Conservation (phyloP, 2,888 invertebrate species). For the Caenorhabditis sp. region DNA sequence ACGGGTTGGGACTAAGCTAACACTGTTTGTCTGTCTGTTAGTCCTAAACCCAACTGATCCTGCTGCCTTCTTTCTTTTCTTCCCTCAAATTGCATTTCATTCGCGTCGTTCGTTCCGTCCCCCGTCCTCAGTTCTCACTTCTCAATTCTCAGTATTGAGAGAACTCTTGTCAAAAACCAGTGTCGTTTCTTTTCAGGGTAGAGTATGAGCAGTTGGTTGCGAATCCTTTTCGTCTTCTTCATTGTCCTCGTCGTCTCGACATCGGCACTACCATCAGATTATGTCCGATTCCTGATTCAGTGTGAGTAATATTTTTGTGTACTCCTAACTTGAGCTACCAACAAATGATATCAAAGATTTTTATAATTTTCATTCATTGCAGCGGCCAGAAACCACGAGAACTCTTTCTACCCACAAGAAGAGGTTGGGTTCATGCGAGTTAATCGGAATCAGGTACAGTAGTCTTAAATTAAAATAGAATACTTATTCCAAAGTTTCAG, state of each 20-base stretch:
- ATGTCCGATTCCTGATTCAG: slow-evolving; percentile 71
- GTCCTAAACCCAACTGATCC: slow-evolving; percentile 2
- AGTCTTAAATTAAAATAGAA: too few species aligned
- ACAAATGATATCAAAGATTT: too few species aligned
- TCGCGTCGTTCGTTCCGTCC: slow-evolving; percentile 8
- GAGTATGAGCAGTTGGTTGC: slow-evolving; percentile 67
- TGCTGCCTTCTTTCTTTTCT: too few species aligned
- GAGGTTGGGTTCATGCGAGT: slow-evolving; percentile 62
- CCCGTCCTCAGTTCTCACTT: slow-evolving; percentile 10
- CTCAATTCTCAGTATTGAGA: too few species aligned
- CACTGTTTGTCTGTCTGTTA: not conserved
- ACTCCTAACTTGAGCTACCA: not conserved
- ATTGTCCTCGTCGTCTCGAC: slow-evolving; percentile 55
- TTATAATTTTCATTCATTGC: slow-evolving; percentile 14
- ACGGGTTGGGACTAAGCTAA: too few species aligned
- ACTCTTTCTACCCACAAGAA: slow-evolving; percentile 39
- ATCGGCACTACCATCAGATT: slow-evolving; percentile 69
- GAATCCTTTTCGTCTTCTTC: slow-evolving; percentile 57
- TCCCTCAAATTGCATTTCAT: not conserved
- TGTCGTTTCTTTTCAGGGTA: slow-evolving; percentile 64
- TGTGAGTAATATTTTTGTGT: slow-evolving; percentile 36
- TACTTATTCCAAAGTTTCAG: slow-evolving; percentile 49
- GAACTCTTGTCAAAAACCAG: too few species aligned
- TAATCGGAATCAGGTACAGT: slow-evolving; percentile 57
- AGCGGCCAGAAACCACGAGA: slow-evolving; percentile 62